Base-by-base conservation (phyloP, 2,113 vertebrate species). In the Acinonyx jubatus region DNA sequence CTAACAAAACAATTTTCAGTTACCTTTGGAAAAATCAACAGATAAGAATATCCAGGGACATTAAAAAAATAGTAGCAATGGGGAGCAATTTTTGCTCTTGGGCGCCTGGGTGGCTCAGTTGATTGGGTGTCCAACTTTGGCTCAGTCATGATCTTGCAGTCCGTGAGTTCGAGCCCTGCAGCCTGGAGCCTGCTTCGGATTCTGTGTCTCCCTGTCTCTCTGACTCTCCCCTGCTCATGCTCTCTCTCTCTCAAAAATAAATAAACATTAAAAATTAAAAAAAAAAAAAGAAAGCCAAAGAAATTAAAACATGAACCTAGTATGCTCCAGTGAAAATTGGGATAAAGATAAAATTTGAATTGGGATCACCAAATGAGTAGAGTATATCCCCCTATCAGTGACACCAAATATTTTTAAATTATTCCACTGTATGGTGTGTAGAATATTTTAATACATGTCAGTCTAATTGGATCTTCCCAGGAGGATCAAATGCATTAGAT, bases 1-100 rank as follows among this genome's bases (percentile, higher is more conserved):
- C 57, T 94, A 38, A 85, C 31, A 87, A 52, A 61, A 33, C 21
- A 23, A 74, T 92, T 79, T 63, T 79, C 57, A 74, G 29, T 71
- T 91, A 81, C 57, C n/a, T 76, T 89, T 69, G 69, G 71, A 85
- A 96, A 92, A 78, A 84, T 74, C 9, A 86, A 82, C 45, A 71
- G 9, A 80, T 41, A 12, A 88, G 36, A 73, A 57, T 73, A 68
- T 73, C 4, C 14, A 96, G 61, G 10, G 55, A 57, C 15, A 79
- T 55, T 61, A 19, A 31, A 10, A 33, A 68, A 66, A 86, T 29
- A 69, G 7, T 78, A 3, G 14, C 23, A 89, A 61, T 8, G 57
- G 21, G 21, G 8, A 23, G 57, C 3, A 61, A 61, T 23, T 61
- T 61, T 61, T 61, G 57, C 57, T 61, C 57, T 61, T 61, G 21